Evolutionary conservation across 64 coral and sea anemone species (phyloP), one percentile per base, ranked within the genome.

Genomic region (Anthopleura sola): DNA sequence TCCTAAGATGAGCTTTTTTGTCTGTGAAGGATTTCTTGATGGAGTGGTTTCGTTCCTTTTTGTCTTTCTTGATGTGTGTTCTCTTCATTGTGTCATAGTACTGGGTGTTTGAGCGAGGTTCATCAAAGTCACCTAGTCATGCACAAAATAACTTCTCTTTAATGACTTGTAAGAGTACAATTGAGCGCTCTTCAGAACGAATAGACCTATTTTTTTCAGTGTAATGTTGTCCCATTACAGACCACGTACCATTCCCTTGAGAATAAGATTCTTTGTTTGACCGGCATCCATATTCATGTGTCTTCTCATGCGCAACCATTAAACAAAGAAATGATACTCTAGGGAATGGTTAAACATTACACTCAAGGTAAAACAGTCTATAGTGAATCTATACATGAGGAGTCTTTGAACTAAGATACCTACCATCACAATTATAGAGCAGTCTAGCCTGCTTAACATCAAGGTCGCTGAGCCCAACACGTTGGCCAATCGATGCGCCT

Each of bases 391-490:
- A n/a, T n/a, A n/a, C n/a, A n/a, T n/a, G n/a, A n/a, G n/a, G n/a
- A n/a, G n/a, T n/a, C n/a, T n/a, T n/a, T n/a, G n/a, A n/a, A n/a
- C n/a, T n/a, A n/a, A n/a, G n/a, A 48, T n/a, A 3, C 88, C 9
- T 49, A 91, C 89, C 89, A 31, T 9, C 21, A 78, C 95, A 97
- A 14, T 36, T 39, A 71, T 97, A 97, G 12, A 97, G 82, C 3
- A 91, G 38, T 32, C 88, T 97, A 49, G 57, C 95, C 40, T 97
- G 95, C 26, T 88, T 51, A 8, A 88, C 53, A 48, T 97, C 95
- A 49, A 85, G 32, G 6, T 21, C 29, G 76, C 95, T 97, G 1
- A 97, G 88, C 8, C 95, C 95, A 34, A 93, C 21, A 28, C 95
- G 90, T 82, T 97, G 95, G 13, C 95, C 95, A 57, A 97, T 97